Percentiles rank a stretch among this genome's conserved stretches.
Evolutionary conservation across 2,888 invertebrate species (phyloP).

Genomic region (Cepaea hortensis): DNA sequence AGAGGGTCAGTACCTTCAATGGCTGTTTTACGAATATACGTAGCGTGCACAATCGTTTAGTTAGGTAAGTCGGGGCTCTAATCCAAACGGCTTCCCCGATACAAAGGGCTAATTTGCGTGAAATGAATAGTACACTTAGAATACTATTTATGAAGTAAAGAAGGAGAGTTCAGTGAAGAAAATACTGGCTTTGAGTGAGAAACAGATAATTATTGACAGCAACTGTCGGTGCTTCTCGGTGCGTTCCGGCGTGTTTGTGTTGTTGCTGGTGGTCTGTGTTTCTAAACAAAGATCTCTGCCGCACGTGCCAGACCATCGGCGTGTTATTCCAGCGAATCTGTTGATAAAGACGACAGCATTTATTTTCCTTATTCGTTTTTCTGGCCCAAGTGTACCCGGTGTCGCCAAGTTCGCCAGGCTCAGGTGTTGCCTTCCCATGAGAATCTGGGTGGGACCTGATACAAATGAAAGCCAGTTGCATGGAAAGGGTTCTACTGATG

Average conservation of each 20-base stretch:
- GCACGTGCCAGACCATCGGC: constrained; percentile 31
- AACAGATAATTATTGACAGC: constrained; percentile 41
- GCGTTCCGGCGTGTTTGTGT: constrained; percentile 28
- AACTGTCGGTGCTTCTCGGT: constrained; percentile 22
- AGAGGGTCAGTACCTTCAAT: too few species aligned
- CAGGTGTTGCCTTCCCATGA: constrained; percentile 15
- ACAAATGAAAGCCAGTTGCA: too few species aligned
- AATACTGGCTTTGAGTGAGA: background rate
- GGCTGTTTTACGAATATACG: too few species aligned
- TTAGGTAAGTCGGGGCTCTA: too few species aligned
- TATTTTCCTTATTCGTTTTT: constrained; percentile 38
- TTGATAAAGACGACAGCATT: constrained; percentile 28
- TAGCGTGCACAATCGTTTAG: too few species aligned
- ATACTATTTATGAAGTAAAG: background rate
- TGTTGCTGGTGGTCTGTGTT: constrained; percentile 38
- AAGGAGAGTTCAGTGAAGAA: background rate
- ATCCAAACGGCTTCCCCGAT: too few species aligned
- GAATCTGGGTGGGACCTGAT: constrained; percentile 17
- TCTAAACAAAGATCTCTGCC: constrained; percentile 30
- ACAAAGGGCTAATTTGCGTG: too few species aligned
- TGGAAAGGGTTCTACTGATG: too few species aligned
- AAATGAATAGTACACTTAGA: background rate
- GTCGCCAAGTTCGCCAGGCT: constrained; percentile 31
- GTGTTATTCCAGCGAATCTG: constrained; percentile 23
- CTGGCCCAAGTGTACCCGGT: constrained; percentile 25